Evolutionary conservation across 2,888 invertebrate species (phyloP).

Genomic region (Tuberolachnus salignus): DNA sequence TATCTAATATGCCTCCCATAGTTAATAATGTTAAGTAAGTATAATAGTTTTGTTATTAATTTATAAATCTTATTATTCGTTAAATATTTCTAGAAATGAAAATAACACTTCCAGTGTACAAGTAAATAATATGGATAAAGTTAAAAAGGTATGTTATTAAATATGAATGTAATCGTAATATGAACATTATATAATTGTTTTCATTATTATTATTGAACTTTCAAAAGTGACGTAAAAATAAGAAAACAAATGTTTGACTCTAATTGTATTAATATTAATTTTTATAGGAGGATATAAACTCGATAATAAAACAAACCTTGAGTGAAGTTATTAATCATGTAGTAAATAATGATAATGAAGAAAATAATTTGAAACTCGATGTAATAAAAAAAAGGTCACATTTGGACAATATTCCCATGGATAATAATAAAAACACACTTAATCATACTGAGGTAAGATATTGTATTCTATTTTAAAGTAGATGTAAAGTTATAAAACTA

Average conservation of each 20-base stretch:
- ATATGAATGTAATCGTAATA: background rate
- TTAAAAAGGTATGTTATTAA: slow-evolving; percentile 20
- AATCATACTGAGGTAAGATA: no score
- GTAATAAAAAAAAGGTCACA: no score
- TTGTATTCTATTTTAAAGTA: no score
- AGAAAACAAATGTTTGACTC: no score
- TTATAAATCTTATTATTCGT: background rate
- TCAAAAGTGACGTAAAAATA: background rate
- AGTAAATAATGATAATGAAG: background rate
- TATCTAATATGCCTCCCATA: slow-evolving; percentile 33
- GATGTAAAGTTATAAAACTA: no score
- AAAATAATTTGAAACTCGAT: background rate
- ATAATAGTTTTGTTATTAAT: background rate
- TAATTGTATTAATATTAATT: background rate
- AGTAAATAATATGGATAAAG: background rate
- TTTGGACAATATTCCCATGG: no score
- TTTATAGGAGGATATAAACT: slow-evolving; percentile 17
- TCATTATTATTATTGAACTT: background rate
- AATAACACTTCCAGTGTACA: background rate
- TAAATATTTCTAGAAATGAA: background rate
- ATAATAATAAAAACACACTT: no score
- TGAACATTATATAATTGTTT: background rate
- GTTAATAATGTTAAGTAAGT: slow-evolving; percentile 34
- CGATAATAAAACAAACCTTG: slow-evolving; percentile 25
- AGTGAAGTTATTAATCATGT: background rate